These are phyloP conservation scores for Limanda limanda DNA, from an alignment of 2,113 vertebrate species.

Conservation along the genomic window DNA sequence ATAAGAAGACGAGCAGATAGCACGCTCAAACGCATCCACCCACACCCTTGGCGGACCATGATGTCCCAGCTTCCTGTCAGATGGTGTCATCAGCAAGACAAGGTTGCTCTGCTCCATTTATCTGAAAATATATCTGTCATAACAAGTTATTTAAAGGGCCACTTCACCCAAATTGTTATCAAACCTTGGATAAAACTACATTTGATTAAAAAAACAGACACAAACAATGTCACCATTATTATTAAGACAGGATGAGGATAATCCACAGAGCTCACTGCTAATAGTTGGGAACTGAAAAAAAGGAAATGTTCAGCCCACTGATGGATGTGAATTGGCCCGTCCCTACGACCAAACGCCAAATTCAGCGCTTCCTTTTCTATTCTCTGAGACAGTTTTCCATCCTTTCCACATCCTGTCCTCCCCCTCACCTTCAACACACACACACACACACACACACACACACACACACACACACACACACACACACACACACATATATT, in stretches of 20 bases:
- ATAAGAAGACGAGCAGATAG: too few species aligned
- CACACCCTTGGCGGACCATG: constrained; percentile 40
- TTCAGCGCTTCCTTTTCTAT: constrained; percentile 13
- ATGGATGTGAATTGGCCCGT: too few species aligned
- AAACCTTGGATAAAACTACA: too few species aligned
- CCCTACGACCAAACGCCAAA: not conserved
- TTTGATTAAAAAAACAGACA: too few species aligned
- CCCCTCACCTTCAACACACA: constrained; percentile 8
- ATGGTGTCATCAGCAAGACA: constrained; percentile 72
- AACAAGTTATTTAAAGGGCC: constrained; percentile 40
- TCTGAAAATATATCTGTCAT: constrained; percentile 31
- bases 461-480: too few species aligned
- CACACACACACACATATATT: not conserved
- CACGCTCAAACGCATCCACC: too few species aligned
- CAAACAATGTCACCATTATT: too few species aligned
- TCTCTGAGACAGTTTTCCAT: constrained; percentile 21
- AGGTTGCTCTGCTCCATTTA: constrained; percentile 52
- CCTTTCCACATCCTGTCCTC: not conserved
- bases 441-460: not conserved
- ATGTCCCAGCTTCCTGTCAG: constrained; percentile 65
- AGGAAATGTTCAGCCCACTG: too few species aligned
- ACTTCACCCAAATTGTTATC: constrained; percentile 3
- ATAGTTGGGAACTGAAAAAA: too few species aligned
- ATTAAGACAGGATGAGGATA: too few species aligned
- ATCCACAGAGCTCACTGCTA: too few species aligned